Evolutionary conservation across 37 sponge, comb jelly and placozoan species (phyloP).

Genomic region (Aplysina aerophoba): DNA sequence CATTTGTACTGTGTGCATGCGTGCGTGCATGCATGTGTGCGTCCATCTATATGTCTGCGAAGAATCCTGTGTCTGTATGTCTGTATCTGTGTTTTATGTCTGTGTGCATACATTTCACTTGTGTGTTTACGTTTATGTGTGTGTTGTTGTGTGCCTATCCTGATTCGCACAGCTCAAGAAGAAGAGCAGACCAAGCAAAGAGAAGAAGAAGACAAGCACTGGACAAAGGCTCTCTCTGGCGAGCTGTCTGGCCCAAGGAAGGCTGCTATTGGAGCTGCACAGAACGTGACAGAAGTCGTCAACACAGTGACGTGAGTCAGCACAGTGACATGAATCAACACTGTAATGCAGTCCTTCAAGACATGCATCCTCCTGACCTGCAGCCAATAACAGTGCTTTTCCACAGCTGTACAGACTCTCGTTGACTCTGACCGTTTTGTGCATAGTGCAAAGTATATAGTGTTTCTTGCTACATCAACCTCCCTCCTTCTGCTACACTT

Average conservation of each 20-base stretch:
- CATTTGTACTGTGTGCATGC: not conserved
- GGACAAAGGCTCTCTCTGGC: constrained; percentile 73
- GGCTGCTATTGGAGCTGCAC: constrained; percentile 74
- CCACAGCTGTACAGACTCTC: no score
- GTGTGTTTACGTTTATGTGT: not conserved
- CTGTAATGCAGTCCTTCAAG: no score
- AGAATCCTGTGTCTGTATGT: not conserved
- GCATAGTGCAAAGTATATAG: no score
- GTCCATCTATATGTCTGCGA: not conserved
- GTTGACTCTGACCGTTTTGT: no score
- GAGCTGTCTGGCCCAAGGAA: constrained; percentile 64
- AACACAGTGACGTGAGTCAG: constrained; percentile 25
- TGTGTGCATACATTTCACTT: no score
- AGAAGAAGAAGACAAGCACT: constrained; percentile 75
- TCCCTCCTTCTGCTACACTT: no score
- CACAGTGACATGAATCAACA: no score
- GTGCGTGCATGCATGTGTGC: not conserved
- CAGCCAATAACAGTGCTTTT: no score
- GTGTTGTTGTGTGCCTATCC: not conserved
- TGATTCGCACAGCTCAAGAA: constrained; percentile 14
- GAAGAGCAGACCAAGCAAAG: constrained; percentile 61
- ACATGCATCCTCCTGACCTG: no score
- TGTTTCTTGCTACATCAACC: no score
- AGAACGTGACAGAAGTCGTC: constrained; percentile 40
- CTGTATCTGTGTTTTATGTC: no score